phyloP scores from a whole-genome alignment of 2,797 vertebrate species.

The Acropternis orthonyx region DNA sequence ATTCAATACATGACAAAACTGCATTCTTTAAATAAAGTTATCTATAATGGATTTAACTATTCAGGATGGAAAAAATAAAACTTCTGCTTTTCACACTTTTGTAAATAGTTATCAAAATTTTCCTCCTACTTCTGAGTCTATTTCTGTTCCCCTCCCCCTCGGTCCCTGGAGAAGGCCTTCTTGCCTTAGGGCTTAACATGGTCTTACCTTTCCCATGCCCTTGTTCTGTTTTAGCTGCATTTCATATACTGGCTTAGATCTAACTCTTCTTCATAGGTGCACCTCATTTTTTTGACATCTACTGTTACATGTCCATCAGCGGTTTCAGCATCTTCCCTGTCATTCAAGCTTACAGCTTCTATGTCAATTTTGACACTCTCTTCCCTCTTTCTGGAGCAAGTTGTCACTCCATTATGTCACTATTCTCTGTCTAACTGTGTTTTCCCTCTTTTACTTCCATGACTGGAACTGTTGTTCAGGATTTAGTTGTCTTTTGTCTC shows the following conservation, averaged over 20 bases:
- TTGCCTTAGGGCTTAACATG: not conserved
- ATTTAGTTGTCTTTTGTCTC: not conserved
- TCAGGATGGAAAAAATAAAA: not conserved
- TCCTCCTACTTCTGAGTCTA: not conserved
- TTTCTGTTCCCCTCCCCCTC: not conserved
- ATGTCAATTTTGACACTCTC: not conserved
- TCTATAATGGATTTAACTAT: not conserved
- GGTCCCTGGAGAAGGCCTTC: not conserved
- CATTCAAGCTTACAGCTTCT: conserved; percentile 11
- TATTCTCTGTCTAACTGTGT: not conserved
- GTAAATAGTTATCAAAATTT: not conserved
- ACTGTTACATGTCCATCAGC: not conserved
- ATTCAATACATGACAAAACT: not conserved
- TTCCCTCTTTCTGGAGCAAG: not conserved
- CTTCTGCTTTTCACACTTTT: not conserved
- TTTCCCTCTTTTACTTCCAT: not conserved
- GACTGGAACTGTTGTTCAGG: not conserved
- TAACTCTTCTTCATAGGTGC: not conserved
- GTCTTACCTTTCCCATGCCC: not conserved
- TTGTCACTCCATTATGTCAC: conserved; percentile 7
- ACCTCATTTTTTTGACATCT: not conserved
- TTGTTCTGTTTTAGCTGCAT: not conserved
- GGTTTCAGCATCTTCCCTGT: not conserved
- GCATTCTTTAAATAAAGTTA: not conserved
- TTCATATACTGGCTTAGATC: not conserved